Conservation (phyloP, 2,113 vertebrate genomes). For the Psittacara wagleri region DNA sequence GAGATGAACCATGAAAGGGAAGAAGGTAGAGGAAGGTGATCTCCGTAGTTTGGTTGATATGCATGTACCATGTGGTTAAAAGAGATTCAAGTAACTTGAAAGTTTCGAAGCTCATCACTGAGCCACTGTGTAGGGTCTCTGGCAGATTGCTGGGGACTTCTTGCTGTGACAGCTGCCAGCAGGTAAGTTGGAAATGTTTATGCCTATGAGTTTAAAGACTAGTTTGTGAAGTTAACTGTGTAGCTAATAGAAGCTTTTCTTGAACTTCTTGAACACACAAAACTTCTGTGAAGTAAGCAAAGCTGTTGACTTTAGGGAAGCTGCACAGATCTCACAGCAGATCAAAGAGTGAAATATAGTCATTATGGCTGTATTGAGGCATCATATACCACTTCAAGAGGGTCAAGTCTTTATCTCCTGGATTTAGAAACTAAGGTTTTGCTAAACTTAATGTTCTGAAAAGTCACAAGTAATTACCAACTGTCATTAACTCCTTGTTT, state of each 20-base stretch:
- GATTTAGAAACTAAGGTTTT: constrained; percentile 6
- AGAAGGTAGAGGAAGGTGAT: background rate
- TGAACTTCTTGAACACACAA: background rate
- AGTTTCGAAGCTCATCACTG: background rate
- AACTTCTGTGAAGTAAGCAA: background rate
- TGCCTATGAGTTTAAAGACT: background rate
- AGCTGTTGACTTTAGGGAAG: constrained; percentile 15
- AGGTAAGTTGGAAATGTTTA: background rate
- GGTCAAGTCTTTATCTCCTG: background rate
- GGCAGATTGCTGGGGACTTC: background rate
- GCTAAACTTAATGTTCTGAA: background rate
- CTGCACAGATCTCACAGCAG: background rate
- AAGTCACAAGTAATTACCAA: background rate
- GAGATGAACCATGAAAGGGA: background rate
- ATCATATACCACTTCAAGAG: background rate
- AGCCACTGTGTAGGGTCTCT: background rate
- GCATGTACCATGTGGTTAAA: background rate
- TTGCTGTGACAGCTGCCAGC: background rate
- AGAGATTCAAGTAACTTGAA: background rate
- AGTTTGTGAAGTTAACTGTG: background rate
- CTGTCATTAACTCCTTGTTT: background rate
- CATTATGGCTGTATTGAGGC: background rate
- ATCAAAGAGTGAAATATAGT: background rate
- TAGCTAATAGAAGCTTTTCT: background rate
- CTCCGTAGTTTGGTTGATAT: background rate